Evolutionary conservation across 2,797 vertebrate species (phyloP).

Genomic region (Rhinella marina): DNA sequence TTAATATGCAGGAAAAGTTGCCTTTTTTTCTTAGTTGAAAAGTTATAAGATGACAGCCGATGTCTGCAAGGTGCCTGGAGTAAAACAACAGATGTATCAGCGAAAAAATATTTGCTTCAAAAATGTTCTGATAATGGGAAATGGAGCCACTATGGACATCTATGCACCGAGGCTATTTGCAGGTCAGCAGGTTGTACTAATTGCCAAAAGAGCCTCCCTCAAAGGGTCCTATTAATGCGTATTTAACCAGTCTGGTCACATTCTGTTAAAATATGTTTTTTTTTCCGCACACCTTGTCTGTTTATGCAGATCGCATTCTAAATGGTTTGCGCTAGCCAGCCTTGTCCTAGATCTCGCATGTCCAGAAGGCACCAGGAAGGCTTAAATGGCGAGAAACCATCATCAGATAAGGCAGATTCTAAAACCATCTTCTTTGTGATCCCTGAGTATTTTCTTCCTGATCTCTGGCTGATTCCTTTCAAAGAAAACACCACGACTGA

Average conservation of each 20-base stretch:
- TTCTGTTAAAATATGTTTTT: constrained; percentile 52
- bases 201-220: constrained; percentile 59
- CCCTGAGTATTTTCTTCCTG: constrained; percentile 11
- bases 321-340: constrained; percentile 31
- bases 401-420: constrained; percentile 27
- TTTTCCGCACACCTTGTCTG: constrained; percentile 53
- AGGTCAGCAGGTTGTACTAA: constrained; percentile 62
- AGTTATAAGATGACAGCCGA: constrained; percentile 47
- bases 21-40: constrained; percentile 28
- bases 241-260: constrained; percentile 59
- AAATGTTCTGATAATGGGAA: constrained; percentile 61
- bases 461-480: constrained; percentile 39
- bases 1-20: constrained; percentile 26
- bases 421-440: constrained; percentile 32
- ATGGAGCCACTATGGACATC: constrained; percentile 59
- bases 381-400: constrained; percentile 22
- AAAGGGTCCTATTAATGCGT: constrained; percentile 62
- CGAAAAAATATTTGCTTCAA: constrained; percentile 59
- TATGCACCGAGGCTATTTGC: constrained; percentile 60
- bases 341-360: constrained; percentile 18
- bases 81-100: constrained; percentile 63
- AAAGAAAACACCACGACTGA: constrained; percentile 27
- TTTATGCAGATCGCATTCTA: constrained; percentile 54
- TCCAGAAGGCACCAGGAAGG: constrained; percentile 42
- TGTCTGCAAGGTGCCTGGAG: constrained; percentile 60